Conservation (phyloP, 2,113 vertebrate species). For the Antechinus stuartii region DNA sequence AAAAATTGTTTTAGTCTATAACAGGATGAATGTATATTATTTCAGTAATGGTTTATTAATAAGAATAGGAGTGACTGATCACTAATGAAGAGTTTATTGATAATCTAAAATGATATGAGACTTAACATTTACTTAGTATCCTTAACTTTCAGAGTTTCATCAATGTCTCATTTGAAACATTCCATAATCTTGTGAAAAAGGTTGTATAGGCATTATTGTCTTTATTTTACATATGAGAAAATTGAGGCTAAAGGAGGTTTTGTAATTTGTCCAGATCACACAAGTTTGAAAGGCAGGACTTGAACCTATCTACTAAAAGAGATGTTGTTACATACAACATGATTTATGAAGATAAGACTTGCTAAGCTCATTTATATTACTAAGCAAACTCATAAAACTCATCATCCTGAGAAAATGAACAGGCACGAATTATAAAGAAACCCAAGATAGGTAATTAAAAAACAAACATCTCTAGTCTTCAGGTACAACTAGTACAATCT, state of each 20-base stretch:
- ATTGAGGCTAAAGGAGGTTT: neutral
- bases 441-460: neutral
- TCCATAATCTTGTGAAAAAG: neutral
- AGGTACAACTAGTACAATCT: neutral
- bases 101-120: neutral
- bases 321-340: neutral
- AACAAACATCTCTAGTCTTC: neutral
- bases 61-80: neutral
- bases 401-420: neutral
- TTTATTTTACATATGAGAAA: neutral
- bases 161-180: neutral
- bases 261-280: neutral
- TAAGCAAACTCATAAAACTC: neutral
- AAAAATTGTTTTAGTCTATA: neutral
- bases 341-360: neutral
- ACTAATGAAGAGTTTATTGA: neutral
- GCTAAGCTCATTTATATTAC: neutral
- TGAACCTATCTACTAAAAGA: neutral
- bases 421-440: neutral
- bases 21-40: neutral
- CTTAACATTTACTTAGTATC: neutral
- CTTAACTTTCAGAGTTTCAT: neutral
- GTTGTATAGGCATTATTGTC: neutral
- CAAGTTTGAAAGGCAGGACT: neutral
- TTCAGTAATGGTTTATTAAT: neutral